Evolutionary conservation across 2,797 vertebrate genomes (phyloP), one percentile per base, ranked within the genome.

Genomic region (Euthynnus affinis): DNA sequence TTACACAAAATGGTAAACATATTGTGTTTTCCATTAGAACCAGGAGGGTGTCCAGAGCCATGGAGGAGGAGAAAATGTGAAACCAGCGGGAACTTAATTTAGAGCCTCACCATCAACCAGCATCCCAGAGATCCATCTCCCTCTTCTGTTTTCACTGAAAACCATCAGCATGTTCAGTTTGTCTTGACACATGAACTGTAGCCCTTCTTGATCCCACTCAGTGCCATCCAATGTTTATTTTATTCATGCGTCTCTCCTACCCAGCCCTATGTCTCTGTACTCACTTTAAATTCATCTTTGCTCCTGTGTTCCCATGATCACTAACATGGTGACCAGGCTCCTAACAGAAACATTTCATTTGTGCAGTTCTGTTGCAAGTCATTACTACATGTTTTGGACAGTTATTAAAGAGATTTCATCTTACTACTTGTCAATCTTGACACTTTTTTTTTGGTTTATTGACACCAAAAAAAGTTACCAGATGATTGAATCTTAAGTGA

Each of bases 21-120:
- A 13, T 25, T 66, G 20, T 76, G 20, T 76, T 44, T 74, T 83
- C 34, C 29, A 7, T 63, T 37, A 80, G 74, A 70, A 63, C 18
- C 44, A 74, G 14, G 60, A 66, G 18, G 71, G 62, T 4, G 6
- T 53, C 65, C 40, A 66, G 32, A 75, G 20, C 25, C 6, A 1
- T 1, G 6, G 14, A 75, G 25, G 17, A 59, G 40, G 72, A 81
- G 48, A 25, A 15, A 5, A 6, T 51, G 5, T 23, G 29, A 52
- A 42, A 49, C 22, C 42, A 69, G 4, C 18, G 46, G 18, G 13
- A 10, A 75, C 13, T 46, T 55, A 14, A 63, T 52, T 23, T 63
- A 8, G 20, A 66, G 22, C 49, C 42, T 59, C 32, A 14, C 9
- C 12, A 13, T 61, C 69, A 20, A 53, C 13, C 22, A 57, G 1